Base-by-base conservation (phyloP, 2,797 vertebrate species). In the Alca torda region DNA sequence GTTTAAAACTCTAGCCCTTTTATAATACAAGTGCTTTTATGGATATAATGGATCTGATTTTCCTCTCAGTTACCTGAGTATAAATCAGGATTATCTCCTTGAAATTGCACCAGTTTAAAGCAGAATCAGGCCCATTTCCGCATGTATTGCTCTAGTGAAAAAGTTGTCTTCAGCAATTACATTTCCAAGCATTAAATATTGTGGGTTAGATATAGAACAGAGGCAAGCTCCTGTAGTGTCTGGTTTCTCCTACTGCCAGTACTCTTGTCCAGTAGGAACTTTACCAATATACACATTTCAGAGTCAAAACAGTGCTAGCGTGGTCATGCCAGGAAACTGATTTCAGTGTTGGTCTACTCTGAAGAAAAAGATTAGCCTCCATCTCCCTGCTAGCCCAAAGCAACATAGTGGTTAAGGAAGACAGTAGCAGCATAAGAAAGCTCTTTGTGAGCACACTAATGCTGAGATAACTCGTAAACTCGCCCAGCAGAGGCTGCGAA, bases 1-100 rank as follows among this genome's bases (percentile, higher is more conserved):
- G 48, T 68, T 88, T 91, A 92, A 91, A 94, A 85, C 45, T 75
- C 84, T 24, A 78, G 43, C 7, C 31, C 50, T 84, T 95, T 93
- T 89, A 77, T 83, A 85, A 90, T 80, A 91, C 0, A 1, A 64
- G 10, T 50, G 28, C 39, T 87, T 7, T 78, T 94, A 87, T 0
- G 4, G 81, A 51, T 95, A 65, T 81, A 85, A 92, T 65, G 65
- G 68, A 70, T 70, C 53, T 78, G 75, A 92, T 85, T 95, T 95
- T 91, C 78, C 28, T 92, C 70, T 87, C 84, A 33, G 63, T 77
- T 93, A 90, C 70, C 45, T 7, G 9, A 82, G 56, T 51, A 72
- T 76, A 92, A 92, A 80, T 89, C 72, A 83, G 78, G 78, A 93
- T 87, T 65, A 67, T 15, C 11, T 56, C 70, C 30, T 61, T 89